phyloP scores from a whole-genome alignment of 1,140 invertebrate genomes.

The Aphaenogaster floridana region DNA sequence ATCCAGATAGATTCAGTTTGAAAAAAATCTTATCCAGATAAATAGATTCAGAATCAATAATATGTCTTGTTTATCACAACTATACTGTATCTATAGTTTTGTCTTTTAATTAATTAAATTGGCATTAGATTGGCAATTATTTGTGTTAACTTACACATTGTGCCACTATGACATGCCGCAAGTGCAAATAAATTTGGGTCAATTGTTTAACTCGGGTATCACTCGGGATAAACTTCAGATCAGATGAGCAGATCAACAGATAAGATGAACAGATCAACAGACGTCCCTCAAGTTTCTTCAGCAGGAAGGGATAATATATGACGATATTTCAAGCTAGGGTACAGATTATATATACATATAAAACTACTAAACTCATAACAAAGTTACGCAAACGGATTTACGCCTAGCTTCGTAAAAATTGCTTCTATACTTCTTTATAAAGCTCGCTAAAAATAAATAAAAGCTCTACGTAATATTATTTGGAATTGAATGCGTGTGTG shows the following conservation, averaged over 20 bases:
- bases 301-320: slow-evolving; percentile 32
- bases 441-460: slow-evolving; percentile 15
- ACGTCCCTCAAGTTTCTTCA: slow-evolving; percentile 39
- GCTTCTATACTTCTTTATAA: slow-evolving; percentile 18
- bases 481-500: background rate
- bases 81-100: background rate
- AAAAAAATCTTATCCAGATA: background rate
- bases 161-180: slow-evolving; percentile 39
- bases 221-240: slow-evolving; percentile 24
- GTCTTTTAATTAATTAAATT: slow-evolving; percentile 15
- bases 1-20: background rate
- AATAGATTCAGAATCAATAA: background rate
- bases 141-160: slow-evolving; percentile 56
- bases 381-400: background rate
- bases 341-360: background rate
- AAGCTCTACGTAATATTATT: slow-evolving; percentile 13
- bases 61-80: background rate
- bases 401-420: background rate
- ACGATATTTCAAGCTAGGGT: slow-evolving; percentile 25
- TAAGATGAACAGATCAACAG: slow-evolving; percentile 16
- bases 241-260: slow-evolving; percentile 28
- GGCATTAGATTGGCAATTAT: slow-evolving; percentile 40
- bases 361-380: slow-evolving; percentile 24
- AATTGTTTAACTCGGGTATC: slow-evolving; percentile 41
- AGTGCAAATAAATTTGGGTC: slow-evolving; percentile 46